These are phyloP conservation scores for Oreonectes daqikongensis DNA, from an alignment of 2,797 vertebrate genomes.

Conservation along the genomic window DNA sequence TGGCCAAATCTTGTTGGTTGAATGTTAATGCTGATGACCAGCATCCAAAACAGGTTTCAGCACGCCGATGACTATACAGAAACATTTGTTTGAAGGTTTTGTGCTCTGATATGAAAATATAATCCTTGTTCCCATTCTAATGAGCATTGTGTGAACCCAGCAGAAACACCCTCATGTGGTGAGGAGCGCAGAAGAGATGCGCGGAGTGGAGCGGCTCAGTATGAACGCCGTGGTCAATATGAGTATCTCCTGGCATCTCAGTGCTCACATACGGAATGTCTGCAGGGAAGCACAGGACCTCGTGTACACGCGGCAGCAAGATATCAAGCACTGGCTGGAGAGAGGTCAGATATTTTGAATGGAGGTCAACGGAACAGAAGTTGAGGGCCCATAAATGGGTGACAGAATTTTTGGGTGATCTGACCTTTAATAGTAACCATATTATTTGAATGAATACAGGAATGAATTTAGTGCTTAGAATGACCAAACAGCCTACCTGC, in stretches of 20 bases:
- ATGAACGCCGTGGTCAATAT: slow-evolving; percentile 83
- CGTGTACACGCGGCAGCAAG: slow-evolving; percentile 80
- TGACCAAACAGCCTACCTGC: neutral
- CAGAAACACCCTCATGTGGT: slow-evolving; percentile 83
- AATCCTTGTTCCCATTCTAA: neutral
- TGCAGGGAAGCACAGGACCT: slow-evolving; percentile 80
- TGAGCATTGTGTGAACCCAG: slow-evolving; percentile 13
- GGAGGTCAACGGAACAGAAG: neutral
- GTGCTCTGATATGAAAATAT: neutral
- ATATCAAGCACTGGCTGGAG: slow-evolving; percentile 81
- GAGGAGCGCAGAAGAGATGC: slow-evolving; percentile 81
- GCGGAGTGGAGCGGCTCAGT: slow-evolving; percentile 74
- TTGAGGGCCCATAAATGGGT: neutral
- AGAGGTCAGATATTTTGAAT: slow-evolving; percentile 72
- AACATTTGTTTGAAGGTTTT: neutral
- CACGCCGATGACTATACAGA: neutral
- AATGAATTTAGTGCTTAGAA: neutral
- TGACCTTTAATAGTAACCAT: neutral
- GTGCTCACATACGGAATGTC: slow-evolving; percentile 79
- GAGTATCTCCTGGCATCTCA: slow-evolving; percentile 79
- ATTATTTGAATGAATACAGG: no score
- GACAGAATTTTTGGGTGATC: neutral
- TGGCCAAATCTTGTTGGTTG: no score
- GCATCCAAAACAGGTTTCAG: neutral
- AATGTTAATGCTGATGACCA: neutral